These are phyloP conservation scores for Catocala sponsa DNA, from an alignment of 2,888 invertebrate species.

Conservation along the genomic window DNA sequence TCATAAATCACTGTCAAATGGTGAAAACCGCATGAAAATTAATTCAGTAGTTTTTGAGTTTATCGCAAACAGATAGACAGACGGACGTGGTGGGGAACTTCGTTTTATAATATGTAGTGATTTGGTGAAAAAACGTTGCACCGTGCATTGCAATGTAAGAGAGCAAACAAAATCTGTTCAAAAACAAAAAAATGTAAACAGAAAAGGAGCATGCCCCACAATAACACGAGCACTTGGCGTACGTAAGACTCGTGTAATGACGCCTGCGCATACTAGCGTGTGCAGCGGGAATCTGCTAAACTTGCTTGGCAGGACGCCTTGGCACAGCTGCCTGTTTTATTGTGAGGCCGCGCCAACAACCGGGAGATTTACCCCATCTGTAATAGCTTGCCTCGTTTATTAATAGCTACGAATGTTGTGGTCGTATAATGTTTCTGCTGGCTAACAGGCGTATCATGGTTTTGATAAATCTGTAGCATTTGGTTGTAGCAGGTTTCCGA, in stretches of 20 bases:
- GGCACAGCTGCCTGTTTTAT: conserved; percentile 74
- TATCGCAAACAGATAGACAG: too few relatives aligned
- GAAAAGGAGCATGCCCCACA: too few relatives aligned
- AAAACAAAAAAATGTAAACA: not conserved
- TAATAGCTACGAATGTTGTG: conserved; percentile 69
- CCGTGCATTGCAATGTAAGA: too few relatives aligned
- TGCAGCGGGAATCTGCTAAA: conserved; percentile 57
- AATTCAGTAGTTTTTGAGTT: too few relatives aligned
- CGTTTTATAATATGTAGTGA: too few relatives aligned
- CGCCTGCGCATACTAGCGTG: conserved; percentile 38
- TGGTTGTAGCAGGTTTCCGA: conserved; percentile 25
- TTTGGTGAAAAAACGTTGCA: too few relatives aligned
- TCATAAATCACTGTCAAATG: too few relatives aligned
- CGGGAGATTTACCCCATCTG: conserved; percentile 72
- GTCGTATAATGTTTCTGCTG: conserved; percentile 65
- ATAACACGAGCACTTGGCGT: conserved; percentile 27
- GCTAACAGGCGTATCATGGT: conserved; percentile 69
- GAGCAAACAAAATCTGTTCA: too few relatives aligned
- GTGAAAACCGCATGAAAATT: too few relatives aligned
- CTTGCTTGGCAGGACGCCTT: conserved; percentile 77
- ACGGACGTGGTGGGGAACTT: too few relatives aligned
- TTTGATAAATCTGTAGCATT: conserved; percentile 65
- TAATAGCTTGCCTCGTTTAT: conserved; percentile 70
- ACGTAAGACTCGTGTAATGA: conserved; percentile 39
- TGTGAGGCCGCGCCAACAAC: conserved; percentile 74